Percentiles rank a stretch among this genome's conserved stretches.
Conservation (phyloP, 2,888 invertebrate genomes). For the Meta bourneti region DNA sequence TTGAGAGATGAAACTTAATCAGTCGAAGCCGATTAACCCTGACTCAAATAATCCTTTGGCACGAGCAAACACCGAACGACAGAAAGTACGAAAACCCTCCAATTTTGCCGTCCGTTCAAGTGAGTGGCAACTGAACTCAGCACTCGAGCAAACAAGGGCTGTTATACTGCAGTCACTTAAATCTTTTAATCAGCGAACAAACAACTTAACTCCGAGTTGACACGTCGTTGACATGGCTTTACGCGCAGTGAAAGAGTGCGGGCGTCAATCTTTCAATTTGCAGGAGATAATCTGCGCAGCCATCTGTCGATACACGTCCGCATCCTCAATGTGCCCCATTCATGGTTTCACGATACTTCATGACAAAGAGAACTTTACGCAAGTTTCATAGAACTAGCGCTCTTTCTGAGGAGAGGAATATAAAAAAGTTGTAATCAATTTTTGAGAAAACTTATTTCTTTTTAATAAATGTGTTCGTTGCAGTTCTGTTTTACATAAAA, state of each 20-base stretch:
- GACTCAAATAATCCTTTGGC: background rate
- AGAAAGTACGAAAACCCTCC: no score
- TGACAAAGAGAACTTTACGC: background rate
- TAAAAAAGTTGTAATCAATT: background rate
- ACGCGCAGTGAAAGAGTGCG: background rate
- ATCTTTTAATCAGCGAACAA: constrained; percentile 55
- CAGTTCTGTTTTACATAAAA: no score
- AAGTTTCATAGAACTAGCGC: no score
- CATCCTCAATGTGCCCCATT: background rate
- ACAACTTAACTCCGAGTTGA: constrained; percentile 31
- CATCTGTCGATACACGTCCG: constrained; percentile 14
- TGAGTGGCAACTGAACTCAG: background rate
- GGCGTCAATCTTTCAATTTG: constrained; percentile 2
- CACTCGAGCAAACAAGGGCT: background rate
- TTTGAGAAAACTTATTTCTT: background rate
- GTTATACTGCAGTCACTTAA: constrained; percentile 26
- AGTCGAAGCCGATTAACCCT: background rate
- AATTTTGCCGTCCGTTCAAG: no score
- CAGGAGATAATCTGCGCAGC: background rate
- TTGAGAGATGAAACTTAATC: background rate
- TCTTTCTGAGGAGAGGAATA: background rate
- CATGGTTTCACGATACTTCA: background rate
- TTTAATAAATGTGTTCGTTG: no score
- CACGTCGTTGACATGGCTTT: background rate
- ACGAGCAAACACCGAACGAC: no score